phyloP scores from a whole-genome alignment of 1,140 invertebrate genomes.

The Drosophila pseudoananassae region DNA sequence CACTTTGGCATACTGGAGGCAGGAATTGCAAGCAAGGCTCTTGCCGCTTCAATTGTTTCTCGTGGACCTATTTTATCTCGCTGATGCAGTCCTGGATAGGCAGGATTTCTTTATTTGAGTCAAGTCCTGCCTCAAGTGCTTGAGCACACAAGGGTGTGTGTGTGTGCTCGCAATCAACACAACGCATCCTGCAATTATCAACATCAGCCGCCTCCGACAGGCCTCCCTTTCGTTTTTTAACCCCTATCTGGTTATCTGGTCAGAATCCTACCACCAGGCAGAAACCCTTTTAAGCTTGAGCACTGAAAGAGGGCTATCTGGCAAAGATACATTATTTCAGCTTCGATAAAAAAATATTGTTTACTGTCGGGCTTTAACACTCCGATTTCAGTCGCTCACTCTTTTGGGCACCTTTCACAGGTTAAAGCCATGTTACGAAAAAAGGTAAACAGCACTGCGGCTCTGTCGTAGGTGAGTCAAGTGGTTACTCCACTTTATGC shows the following conservation, averaged over 20 bases:
- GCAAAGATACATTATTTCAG: neutral
- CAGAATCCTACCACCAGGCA: neutral
- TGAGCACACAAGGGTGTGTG: slow-evolving; percentile 1
- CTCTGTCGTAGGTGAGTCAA: slow-evolving; percentile 50
- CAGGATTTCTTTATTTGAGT: slow-evolving; percentile 81
- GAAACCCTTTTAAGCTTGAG: neutral
- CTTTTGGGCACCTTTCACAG: slow-evolving; percentile 14
- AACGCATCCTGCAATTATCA: slow-evolving; percentile 81
- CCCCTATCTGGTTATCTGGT: slow-evolving; percentile 18
- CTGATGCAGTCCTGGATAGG: slow-evolving; percentile 57
- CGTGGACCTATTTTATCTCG: slow-evolving; percentile 68
- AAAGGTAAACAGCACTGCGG: slow-evolving; percentile 37
- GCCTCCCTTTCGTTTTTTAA: slow-evolving; percentile 23
- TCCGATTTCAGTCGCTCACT: neutral
- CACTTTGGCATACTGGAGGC: slow-evolving; percentile 36
- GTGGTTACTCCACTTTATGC: slow-evolving; percentile 79
- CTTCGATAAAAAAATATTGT: neutral
- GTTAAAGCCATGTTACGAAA: slow-evolving; percentile 43
- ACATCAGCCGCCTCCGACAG: slow-evolving; percentile 53
- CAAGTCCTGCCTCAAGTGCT: slow-evolving; percentile 67
- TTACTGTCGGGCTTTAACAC: neutral
- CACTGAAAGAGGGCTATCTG: neutral
- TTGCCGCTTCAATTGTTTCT: slow-evolving; percentile 65
- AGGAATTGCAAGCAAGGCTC: slow-evolving; percentile 37
- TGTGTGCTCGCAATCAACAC: slow-evolving; percentile 62